phyloP scores from a whole-genome alignment of 2,888 invertebrate species.

The Netelia melanura region DNA sequence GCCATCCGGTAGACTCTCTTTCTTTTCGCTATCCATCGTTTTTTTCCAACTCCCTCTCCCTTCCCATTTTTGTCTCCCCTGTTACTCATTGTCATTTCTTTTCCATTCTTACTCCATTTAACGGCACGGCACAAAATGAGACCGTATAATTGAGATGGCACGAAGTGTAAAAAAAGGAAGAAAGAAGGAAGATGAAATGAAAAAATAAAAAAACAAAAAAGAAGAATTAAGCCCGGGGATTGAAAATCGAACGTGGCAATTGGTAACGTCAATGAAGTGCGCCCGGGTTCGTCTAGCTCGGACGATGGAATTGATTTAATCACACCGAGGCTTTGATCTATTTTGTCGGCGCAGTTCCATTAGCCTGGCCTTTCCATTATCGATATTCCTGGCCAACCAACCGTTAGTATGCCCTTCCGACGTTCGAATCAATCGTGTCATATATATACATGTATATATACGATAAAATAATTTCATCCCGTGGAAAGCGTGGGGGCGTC shows the following conservation, averaged over 20 bases:
- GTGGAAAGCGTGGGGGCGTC: background rate
- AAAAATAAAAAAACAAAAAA: background rate
- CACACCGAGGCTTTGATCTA: slow-evolving; percentile 69
- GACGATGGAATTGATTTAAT: slow-evolving; percentile 63
- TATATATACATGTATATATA: background rate
- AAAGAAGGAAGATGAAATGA: background rate
- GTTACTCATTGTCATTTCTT: slow-evolving; percentile 22
- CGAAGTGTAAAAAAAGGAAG: background rate
- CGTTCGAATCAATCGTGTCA: slow-evolving; percentile 1
- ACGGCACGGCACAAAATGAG: background rate
- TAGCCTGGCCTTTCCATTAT: slow-evolving; percentile 64
- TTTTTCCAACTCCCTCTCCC: background rate
- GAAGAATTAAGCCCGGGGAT: slow-evolving; percentile 29
- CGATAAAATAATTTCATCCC: background rate
- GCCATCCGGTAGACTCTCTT: background rate
- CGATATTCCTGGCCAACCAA: slow-evolving; percentile 49
- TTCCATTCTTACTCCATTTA: slow-evolving; percentile 24
- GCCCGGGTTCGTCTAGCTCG: slow-evolving; percentile 16
- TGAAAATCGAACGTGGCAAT: slow-evolving; percentile 19
- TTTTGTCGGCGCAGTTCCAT: slow-evolving; percentile 67
- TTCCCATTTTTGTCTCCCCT: background rate
- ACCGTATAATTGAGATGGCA: slow-evolving; percentile 13
- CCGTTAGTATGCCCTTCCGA: background rate
- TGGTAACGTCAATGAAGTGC: slow-evolving; percentile 26
- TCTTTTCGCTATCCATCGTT: background rate